These are phyloP conservation scores for Probosciger aterrimus DNA, from an alignment of 2,113 vertebrate species.

Conservation along the genomic window DNA sequence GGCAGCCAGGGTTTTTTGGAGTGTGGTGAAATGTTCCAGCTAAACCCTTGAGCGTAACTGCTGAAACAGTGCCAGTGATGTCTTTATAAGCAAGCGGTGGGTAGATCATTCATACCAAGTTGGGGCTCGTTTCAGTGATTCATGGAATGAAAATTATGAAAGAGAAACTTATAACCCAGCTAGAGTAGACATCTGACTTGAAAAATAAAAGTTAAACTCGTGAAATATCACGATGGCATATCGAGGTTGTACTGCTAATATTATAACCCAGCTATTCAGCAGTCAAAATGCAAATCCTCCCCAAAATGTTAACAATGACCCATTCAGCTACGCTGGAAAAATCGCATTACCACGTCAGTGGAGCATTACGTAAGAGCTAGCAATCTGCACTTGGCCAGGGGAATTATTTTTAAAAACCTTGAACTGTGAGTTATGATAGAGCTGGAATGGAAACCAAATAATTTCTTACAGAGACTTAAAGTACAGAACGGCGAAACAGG, in stretches of 20 bases:
- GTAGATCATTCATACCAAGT: slow-evolving; percentile 3
- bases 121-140: background rate
- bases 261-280: background rate
- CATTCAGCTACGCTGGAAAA: slow-evolving; percentile 24
- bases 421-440: slow-evolving; percentile 1
- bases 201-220: background rate
- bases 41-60: background rate
- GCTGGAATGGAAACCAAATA: background rate
- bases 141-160: slow-evolving; percentile 8
- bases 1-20: background rate
- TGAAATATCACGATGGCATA: background rate
- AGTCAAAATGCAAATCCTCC: background rate
- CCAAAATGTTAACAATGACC: background rate
- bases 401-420: slow-evolving; percentile 32
- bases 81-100: background rate
- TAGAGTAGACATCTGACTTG: background rate
- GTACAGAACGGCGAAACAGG: background rate
- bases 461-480: background rate
- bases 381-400: background rate
- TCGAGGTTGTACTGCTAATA: background rate
- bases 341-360: background rate
- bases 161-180: background rate
- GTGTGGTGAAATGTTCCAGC: background rate
- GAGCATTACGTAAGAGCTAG: slow-evolving; percentile 7
- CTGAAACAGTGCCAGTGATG: background rate